A percentile compares a stretch with the other conserved stretches of the same genome.
phyloP scores from a whole-genome alignment of 2,888 invertebrate genomes.

The Chrysodeixis includens region DNA sequence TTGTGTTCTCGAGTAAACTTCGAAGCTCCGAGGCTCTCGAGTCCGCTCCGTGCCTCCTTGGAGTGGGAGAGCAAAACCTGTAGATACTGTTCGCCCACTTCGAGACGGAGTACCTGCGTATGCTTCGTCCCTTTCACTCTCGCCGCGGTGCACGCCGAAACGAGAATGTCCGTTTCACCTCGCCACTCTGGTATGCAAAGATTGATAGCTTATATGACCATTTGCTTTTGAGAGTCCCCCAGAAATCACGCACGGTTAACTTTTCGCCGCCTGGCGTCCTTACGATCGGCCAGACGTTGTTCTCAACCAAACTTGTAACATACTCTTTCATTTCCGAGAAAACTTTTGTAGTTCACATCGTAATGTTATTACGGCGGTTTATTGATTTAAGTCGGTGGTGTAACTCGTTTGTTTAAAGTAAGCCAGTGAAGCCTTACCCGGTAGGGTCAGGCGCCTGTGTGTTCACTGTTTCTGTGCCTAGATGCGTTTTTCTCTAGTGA shows the following conservation, averaged over 20 bases:
- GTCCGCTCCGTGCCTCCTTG: slow-evolving; percentile 86
- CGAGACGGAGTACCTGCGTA: slow-evolving; percentile 83
- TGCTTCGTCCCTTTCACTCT: slow-evolving; percentile 83
- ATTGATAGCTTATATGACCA: slow-evolving; percentile 89
- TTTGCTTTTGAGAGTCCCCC: slow-evolving; percentile 87
- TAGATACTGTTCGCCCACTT: slow-evolving; percentile 87
- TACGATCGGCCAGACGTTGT: slow-evolving; percentile 79
- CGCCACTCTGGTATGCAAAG: slow-evolving; percentile 89
- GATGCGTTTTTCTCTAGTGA: slow-evolving; percentile 70
- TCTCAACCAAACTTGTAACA: slow-evolving; percentile 68
- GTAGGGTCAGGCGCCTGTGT: slow-evolving; percentile 66
- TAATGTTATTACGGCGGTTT: slow-evolving; percentile 78
- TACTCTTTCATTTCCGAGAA: slow-evolving; percentile 65
- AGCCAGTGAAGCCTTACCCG: slow-evolving; percentile 78
- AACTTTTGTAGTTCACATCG: slow-evolving; percentile 72
- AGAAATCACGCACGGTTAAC: slow-evolving; percentile 88
- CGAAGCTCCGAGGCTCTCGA: slow-evolving; percentile 83
- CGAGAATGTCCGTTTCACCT: slow-evolving; percentile 81
- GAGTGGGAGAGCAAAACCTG: slow-evolving; percentile 89
- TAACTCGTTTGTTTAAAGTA: slow-evolving; percentile 73
- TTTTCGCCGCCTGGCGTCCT: slow-evolving; percentile 89
- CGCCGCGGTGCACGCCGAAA: slow-evolving; percentile 64
- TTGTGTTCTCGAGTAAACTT: slow-evolving; percentile 82
- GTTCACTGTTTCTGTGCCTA: slow-evolving; percentile 70
- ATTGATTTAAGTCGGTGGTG: slow-evolving; percentile 73